Conservation (phyloP, 2,113 vertebrate species). For the Scytalopus superciliaris region DNA sequence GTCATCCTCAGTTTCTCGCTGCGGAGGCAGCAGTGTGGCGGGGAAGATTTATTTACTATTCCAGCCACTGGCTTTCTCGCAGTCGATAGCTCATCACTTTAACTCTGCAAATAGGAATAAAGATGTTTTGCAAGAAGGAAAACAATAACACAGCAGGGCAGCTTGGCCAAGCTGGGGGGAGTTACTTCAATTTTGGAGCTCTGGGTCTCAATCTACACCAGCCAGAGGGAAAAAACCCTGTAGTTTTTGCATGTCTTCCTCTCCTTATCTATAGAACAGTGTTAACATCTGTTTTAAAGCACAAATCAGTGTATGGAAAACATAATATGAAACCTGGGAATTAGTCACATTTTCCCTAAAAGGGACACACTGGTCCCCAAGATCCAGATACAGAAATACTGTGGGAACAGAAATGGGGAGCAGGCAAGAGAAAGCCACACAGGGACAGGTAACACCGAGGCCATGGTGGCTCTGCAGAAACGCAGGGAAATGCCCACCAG, state of each 20-base stretch:
- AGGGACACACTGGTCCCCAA: background rate
- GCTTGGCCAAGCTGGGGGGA: background rate
- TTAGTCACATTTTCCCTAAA: background rate
- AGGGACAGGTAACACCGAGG: fast-evolving
- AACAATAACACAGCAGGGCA: background rate
- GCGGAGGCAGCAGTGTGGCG: background rate
- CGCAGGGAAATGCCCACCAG: background rate
- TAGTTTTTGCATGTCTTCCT: background rate
- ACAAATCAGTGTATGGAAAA: background rate
- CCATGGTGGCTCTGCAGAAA: background rate
- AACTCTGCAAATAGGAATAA: background rate
- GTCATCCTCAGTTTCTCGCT: background rate
- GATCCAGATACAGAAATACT: background rate
- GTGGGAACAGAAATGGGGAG: background rate
- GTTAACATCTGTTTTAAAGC: background rate
- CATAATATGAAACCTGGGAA: background rate
- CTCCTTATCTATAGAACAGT: background rate
- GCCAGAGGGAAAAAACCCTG: background rate
- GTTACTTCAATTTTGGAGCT: background rate
- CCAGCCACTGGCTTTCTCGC: background rate
- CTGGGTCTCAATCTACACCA: background rate
- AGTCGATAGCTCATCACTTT: background rate
- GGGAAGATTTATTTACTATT: constrained; percentile 32
- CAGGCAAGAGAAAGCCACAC: fast-evolving
- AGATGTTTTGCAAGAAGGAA: background rate